Evolutionary conservation across 2,888 invertebrate genomes (phyloP), one percentile per base, ranked within the genome.

Genomic region (Autographa gamma): DNA sequence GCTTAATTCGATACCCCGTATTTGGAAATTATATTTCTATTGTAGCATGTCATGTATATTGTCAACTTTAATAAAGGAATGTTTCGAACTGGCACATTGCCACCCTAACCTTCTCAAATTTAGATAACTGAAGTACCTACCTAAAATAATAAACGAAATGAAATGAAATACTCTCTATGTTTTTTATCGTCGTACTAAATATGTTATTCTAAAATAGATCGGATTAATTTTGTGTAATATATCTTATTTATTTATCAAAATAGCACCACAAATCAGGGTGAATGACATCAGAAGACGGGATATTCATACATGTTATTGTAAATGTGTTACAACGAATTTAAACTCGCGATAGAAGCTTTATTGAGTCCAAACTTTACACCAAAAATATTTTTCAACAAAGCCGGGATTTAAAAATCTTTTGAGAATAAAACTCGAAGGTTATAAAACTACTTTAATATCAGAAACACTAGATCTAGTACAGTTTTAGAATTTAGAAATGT

Each of bases 221-320:
- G 31, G 8, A 63, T 70, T 52, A 60, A 66, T 70, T 59, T 13
- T 66, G 66, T 73, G 60, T 66, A 34, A n/a, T 31, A 25, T 34
- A 61, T 41, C 60, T 7, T 25, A 32, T 54, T 56, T 56, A 41
- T 64, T 69, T 60, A 52, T 32, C 19, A 60, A 78, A 70, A 73
- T 65, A 68, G 59, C 54, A 11, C 60, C 69, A 67, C 67, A 76
- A 79, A 81, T 79, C 71, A 73, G 76, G 76, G 71, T 81, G 76
- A 80, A 76, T 68, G 69, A 71, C 76, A 73, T 76, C 60, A 63
- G 66, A 67, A 79, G 41, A 61, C 63, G 60, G 48, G 56, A 62
- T 60, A 61, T 63, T 60, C 31, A 14, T 19, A 48, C 48, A 48
- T 67, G 63, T 74, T 69, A 63, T 60, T 69, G 60, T 65, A 52